Evolutionary conservation across 2,888 invertebrate species (phyloP), one percentile per base, ranked within the genome.

Genomic region (Hoplodrina ambigua): DNA sequence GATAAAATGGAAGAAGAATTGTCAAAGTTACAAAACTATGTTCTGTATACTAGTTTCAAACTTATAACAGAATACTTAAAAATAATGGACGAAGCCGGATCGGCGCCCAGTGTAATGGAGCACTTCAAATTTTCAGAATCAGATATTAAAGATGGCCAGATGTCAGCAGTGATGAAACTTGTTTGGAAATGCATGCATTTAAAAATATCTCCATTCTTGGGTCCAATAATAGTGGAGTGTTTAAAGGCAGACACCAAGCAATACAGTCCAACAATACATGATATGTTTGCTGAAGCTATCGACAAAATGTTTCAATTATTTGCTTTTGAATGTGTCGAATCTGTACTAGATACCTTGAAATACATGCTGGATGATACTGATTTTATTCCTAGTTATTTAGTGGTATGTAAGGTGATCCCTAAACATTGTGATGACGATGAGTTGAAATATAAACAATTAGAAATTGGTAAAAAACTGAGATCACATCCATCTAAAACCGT

Each of bases 31-130:
- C 44, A 71, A 44, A 72, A 72, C 55, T 71, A 90, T 70, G 75
- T 78, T 5, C 30, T 82, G 0, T 62, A 85, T 44, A 89, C 88
- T 15, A 53, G 57, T 44, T 90, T 88, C 86, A 87, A 82, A 78
- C 59, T 91, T 30, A 60, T 75, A 5, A 71, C 79, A 11, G 74
- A 78, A 63, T 88, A 87, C 54, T 67, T 86, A 4, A 82, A 77
- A 58, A 54, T 83, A 55, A 53, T 89, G 30, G 65, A 83, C 19
- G 79, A 81, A 66, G 61, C 80, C 57, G 80, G 46, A 68, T 41
- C 13, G 17, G 4, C 25, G 17, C 25, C 25, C 1, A 3, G 13
- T 6, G 13, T 19, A 7, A 67, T 66, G 41, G 62, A 66, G 7
- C 25, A 25, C 25, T 25, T 0, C 3, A 5, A 41, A 4, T 56